Conservation (phyloP, 2,797 vertebrate species). For the Premnoplex brunnescens region DNA sequence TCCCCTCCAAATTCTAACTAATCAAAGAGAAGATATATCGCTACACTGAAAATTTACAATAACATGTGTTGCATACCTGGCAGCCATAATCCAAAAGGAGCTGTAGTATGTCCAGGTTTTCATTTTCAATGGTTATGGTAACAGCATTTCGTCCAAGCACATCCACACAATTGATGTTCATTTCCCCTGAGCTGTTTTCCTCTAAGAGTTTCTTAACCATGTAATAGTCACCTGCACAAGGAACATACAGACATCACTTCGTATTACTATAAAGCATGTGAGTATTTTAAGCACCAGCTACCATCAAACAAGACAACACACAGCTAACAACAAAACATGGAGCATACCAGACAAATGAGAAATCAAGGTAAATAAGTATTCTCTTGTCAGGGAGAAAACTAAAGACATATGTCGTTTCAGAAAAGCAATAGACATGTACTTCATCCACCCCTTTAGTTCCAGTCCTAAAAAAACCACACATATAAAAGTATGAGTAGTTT, state of each 20-base stretch:
- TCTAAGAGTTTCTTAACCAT: constrained; percentile 99
- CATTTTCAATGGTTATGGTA: constrained; percentile 96
- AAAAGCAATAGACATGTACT: neutral
- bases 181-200: constrained; percentile 90
- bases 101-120: constrained; percentile 96
- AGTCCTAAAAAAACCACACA: neutral
- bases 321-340: neutral
- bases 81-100: constrained; percentile 95
- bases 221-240: constrained; percentile 93
- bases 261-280: neutral
- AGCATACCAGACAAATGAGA: neutral
- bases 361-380: neutral
- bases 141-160: constrained; percentile 94
- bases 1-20: neutral
- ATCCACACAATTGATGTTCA: constrained; percentile 97
- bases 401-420: neutral
- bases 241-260: constrained; percentile 41
- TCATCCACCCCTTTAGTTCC: neutral
- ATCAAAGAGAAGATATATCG: neutral
- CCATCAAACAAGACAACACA: neutral
- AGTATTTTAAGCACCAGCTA: neutral
- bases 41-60: neutral
- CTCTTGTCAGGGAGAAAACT: neutral
- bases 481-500: neutral
- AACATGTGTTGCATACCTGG: constrained; percentile 80